Percentiles rank a stretch among this genome's conserved stretches.
Conservation (phyloP, 2,888 invertebrate genomes). For the Drosophila incognita region DNA sequence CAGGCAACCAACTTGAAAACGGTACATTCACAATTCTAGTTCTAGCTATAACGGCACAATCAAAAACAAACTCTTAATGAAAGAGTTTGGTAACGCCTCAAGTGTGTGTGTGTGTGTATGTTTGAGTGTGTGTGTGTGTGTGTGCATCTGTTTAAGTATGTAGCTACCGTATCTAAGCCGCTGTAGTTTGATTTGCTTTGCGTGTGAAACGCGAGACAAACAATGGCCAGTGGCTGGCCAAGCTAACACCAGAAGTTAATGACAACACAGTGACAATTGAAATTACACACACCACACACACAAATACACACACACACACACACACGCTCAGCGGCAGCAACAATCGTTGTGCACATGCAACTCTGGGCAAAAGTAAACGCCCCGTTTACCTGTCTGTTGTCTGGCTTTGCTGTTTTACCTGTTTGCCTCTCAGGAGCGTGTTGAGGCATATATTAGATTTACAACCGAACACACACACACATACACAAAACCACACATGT, state of each 20-base stretch:
- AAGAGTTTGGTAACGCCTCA: neutral
- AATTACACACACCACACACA: slow-evolving; percentile 58
- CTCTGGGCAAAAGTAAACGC: slow-evolving; percentile 68
- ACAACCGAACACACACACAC: slow-evolving; percentile 23
- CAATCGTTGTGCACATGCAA: slow-evolving; percentile 22
- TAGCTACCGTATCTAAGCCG: slow-evolving; percentile 67
- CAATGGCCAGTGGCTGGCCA: slow-evolving; percentile 58
- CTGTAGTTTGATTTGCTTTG: slow-evolving; percentile 59
- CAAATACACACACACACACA: slow-evolving; percentile 13
- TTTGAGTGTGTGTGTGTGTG: neutral
- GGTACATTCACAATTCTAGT: neutral
- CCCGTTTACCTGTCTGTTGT: slow-evolving; percentile 59
- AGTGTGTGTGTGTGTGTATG: neutral
- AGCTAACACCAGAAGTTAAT: slow-evolving; percentile 81
- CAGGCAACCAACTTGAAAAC: neutral
- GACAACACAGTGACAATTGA: slow-evolving; percentile 81
- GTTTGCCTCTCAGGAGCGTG: slow-evolving; percentile 69
- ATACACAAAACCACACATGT: slow-evolving; percentile 10
- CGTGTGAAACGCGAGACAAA: slow-evolving; percentile 76
- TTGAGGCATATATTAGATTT: slow-evolving; percentile 75
- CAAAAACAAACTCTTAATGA: neutral
- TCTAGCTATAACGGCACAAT: neutral
- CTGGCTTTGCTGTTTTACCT: slow-evolving; percentile 65
- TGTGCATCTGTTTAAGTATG: slow-evolving; percentile 6
- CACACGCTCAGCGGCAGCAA: neutral